Percentiles rank a stretch among this genome's conserved stretches.
phyloP scores from a whole-genome alignment of 1,140 invertebrate genomes.

The Drosophila arizonae region DNA sequence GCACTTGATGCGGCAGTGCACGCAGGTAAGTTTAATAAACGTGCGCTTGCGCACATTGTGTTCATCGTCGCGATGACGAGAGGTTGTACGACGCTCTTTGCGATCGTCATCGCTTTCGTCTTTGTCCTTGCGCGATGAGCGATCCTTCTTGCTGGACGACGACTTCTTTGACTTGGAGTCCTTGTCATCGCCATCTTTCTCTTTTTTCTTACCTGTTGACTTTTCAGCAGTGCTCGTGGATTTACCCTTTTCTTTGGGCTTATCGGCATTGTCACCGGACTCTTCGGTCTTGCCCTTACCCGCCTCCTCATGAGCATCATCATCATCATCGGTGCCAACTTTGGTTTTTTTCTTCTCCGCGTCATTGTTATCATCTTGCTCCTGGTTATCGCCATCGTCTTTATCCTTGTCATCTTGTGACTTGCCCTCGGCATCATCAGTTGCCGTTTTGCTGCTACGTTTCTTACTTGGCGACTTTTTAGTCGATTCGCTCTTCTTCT shows the following conservation, averaged over 20 bases:
- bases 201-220: slow-evolving; percentile 78
- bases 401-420: slow-evolving; percentile 70
- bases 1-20: slow-evolving; percentile 88
- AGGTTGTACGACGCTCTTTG: slow-evolving; percentile 60
- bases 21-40: slow-evolving; percentile 89
- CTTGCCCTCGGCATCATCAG: slow-evolving; percentile 73
- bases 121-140: slow-evolving; percentile 68
- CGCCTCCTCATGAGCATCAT: slow-evolving; percentile 74
- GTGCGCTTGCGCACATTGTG: slow-evolving; percentile 79
- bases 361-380: slow-evolving; percentile 82
- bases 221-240: slow-evolving; percentile 48
- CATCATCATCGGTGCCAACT: slow-evolving; percentile 82
- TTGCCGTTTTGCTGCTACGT: slow-evolving; percentile 54
- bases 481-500: slow-evolving; percentile 56
- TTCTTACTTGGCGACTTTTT: slow-evolving; percentile 67
- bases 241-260: slow-evolving; percentile 62
- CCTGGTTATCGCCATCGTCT: slow-evolving; percentile 82
- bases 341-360: slow-evolving; percentile 74
- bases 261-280: slow-evolving; percentile 47
- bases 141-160: slow-evolving; percentile 57
- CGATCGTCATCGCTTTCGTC: slow-evolving; percentile 68
- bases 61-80: slow-evolving; percentile 70
- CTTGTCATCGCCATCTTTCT: slow-evolving; percentile 66
- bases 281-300: slow-evolving; percentile 52
- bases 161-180: slow-evolving; percentile 71